Percentiles rank a stretch among this genome's conserved stretches.
Conservation (phyloP, 2,797 vertebrate genomes). For the Syngnathus rostellatus region DNA sequence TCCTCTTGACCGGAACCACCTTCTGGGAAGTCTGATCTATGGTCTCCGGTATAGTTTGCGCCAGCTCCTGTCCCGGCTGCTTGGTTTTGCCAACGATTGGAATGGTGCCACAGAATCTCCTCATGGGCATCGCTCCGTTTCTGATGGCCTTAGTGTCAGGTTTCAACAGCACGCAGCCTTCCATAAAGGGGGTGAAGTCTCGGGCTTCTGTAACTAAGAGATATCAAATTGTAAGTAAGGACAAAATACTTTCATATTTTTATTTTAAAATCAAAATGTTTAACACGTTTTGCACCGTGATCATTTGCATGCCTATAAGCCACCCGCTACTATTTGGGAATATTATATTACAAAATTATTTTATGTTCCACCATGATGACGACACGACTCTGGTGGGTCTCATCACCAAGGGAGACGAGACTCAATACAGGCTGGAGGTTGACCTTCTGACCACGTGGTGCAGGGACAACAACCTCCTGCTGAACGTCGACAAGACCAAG, state of each 20-base stretch:
- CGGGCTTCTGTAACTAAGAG: not conserved
- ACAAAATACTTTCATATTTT: not conserved
- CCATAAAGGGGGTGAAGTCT: constrained; percentile 4
- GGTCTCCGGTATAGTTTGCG: not conserved
- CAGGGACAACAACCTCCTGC: no score
- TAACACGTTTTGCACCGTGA: not conserved
- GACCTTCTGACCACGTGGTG: no score
- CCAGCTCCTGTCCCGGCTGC: not conserved
- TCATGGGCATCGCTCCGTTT: not conserved
- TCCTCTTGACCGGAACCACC: not conserved
- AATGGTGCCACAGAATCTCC: not conserved
- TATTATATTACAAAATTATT: no score
- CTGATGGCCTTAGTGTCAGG: not conserved
- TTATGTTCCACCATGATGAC: no score
- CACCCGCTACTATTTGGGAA: no score
- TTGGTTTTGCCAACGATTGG: not conserved
- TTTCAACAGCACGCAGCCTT: constrained; percentile 1
- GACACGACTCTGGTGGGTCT: no score
- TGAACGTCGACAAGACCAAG: no score
- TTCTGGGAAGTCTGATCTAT: not conserved
- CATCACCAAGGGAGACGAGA: no score
- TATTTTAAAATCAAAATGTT: not conserved
- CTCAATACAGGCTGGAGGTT: no score
- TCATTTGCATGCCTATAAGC: not conserved
- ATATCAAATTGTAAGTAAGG: not conserved